Percentiles rank a stretch among this genome's conserved stretches.
These are phyloP conservation scores for Callopanchax toddi DNA, from an alignment of 2,113 vertebrate genomes.

Conservation along the genomic window DNA sequence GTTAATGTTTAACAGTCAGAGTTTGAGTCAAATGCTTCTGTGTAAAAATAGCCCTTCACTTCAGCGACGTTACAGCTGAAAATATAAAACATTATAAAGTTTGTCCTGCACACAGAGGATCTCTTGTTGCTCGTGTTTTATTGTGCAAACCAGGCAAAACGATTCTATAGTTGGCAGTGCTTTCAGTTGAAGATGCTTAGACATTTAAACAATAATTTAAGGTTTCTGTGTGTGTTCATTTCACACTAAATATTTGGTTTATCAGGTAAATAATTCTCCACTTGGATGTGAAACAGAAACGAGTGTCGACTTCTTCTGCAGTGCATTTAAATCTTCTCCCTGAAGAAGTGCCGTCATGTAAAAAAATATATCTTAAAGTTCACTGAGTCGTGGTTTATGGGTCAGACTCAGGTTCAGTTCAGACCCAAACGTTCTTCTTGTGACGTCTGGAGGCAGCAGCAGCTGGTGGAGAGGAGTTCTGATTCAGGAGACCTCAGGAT, in stretches of 20 bases:
- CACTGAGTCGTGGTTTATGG: neutral
- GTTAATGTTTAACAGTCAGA: constrained; percentile 20
- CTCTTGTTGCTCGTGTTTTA: constrained; percentile 4
- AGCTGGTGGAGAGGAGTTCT: neutral
- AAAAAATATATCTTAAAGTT: no score
- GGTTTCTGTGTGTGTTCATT: neutral
- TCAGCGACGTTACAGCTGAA: constrained; percentile 21
- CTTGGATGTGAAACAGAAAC: constrained; percentile 20
- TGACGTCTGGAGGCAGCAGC: neutral
- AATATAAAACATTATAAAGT: constrained; percentile 48
- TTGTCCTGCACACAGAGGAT: constrained; percentile 1
- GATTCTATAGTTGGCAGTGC: constrained; percentile 52
- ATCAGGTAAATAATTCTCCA: constrained; percentile 40
- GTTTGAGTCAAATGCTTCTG: constrained; percentile 18
- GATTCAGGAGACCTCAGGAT: constrained; percentile 16
- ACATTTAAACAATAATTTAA: constrained; percentile 11
- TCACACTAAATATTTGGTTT: constrained; percentile 24
- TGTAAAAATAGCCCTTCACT: constrained; percentile 63
- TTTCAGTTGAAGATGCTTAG: constrained; percentile 33
- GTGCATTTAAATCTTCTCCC: constrained; percentile 28
- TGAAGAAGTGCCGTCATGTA: neutral
- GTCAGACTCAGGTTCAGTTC: constrained; percentile 28
- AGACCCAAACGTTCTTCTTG: constrained; percentile 2
- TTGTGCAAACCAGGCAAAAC: constrained; percentile 20
- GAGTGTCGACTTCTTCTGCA: constrained; percentile 16